Conservation (phyloP, 2,888 invertebrate species). For the Sminthurides aquaticus region DNA sequence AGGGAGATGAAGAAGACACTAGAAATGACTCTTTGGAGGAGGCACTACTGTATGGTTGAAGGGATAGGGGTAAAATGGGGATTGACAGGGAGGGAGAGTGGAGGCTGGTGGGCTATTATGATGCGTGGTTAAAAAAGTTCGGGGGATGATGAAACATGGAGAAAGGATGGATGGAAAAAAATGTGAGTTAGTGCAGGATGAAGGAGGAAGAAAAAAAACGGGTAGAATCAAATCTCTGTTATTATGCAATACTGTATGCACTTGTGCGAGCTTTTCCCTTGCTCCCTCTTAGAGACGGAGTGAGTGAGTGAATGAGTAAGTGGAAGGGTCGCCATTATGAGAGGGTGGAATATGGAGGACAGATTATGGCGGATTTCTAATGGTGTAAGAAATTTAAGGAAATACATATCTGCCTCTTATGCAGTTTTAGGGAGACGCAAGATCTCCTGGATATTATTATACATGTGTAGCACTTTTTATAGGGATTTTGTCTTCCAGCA, state of each 20-base stretch:
- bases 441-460: too few relatives aligned
- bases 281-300: background rate
- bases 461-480: too few relatives aligned
- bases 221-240: background rate
- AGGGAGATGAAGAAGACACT: conserved; percentile 11
- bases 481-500: too few relatives aligned
- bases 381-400: background rate
- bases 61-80: background rate
- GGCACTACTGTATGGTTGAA: background rate
- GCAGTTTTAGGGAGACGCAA: too few relatives aligned
- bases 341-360: background rate
- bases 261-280: background rate
- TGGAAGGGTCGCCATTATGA: conserved; percentile 4
- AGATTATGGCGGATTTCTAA: background rate
- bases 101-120: background rate
- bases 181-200: background rate
- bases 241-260: background rate
- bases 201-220: background rate
- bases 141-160: background rate
- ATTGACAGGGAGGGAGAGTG: background rate
- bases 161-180: background rate
- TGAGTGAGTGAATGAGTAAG: too few relatives aligned
- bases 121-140: background rate
- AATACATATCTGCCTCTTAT: too few relatives aligned
- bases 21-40: conserved; percentile 6